Evolutionary conservation across 2,797 vertebrate species (phyloP), one percentile per base, ranked within the genome.

Genomic region (Alosa sapidissima): DNA sequence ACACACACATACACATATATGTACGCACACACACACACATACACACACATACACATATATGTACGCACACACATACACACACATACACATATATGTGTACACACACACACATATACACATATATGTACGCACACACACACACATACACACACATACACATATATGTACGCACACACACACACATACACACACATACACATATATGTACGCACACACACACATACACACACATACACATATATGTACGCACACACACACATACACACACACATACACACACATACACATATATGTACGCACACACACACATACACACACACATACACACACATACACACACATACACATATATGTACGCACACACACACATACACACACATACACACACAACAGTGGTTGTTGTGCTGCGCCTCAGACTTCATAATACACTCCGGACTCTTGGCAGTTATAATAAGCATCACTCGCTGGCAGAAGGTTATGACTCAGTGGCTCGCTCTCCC

Each of bases 221-320:
- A 83, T 58, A 58, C 47, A 65, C 75, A 49, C 55, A 13, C 81
- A 62, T 10, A 41, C n/a, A 60, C n/a, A 8, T 21, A 16, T 21
- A 14, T 1, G 19, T 13, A 58, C n/a, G 28, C 62, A 58, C 52
- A 19, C 2, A 84, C 72, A 51, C 28, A 60, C 41, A 83, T 58
- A n/a, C n/a, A 58, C 47, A 65, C 75, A 49, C 55, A 13, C 81
- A 62, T 10, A 41, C n/a, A 60, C n/a, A 8, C 65, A 47, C 72
- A 47, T n/a, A 60, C n/a, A 6, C 55, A 60, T 21, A 16, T 21
- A 14, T 1, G 19, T 13, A 58, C n/a, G 28, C 62, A 58, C 52
- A 19, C 2, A 84, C 72, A 51, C 28, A 60, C 41, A 83, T 58
- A n/a, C n/a, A 58, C 47, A 65, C 75, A 49, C 55, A 13, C 81